A percentile compares a stretch with the other conserved stretches of the same genome.
Evolutionary conservation across 2,888 invertebrate genomes (phyloP).

Genomic region (Creontiades dilutus): DNA sequence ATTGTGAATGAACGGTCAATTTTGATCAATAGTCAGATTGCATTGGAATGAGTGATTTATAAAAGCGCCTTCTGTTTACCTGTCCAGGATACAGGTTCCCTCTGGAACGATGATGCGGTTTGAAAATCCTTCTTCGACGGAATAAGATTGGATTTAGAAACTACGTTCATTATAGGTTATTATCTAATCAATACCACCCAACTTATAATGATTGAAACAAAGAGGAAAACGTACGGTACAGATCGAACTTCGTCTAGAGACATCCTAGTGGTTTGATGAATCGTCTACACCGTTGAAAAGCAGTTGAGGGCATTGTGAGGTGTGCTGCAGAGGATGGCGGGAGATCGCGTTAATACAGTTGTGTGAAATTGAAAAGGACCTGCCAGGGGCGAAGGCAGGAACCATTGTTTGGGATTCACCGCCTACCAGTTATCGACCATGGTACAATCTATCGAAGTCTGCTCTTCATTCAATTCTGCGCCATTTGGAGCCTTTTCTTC

Average conservation of each 20-base stretch:
- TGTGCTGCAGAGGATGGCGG: constrained; percentile 29
- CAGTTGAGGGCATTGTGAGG: constrained; percentile 11
- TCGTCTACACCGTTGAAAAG: not conserved
- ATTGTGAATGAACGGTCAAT: no score
- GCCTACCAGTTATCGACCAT: constrained; percentile 17
- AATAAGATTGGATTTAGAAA: no score
- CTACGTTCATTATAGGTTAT: no score
- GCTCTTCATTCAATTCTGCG: constrained; percentile 11
- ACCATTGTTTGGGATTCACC: constrained; percentile 26
- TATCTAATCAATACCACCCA: not conserved
- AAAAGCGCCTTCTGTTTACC: no score
- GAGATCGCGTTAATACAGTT: constrained; percentile 54
- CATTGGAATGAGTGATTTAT: no score
- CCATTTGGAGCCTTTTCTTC: not conserved
- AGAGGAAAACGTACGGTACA: not conserved
- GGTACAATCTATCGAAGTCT: constrained; percentile 38
- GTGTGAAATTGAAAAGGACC: constrained; percentile 49
- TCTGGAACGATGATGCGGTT: no score
- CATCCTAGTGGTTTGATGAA: constrained; percentile 15
- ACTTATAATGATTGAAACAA: not conserved
- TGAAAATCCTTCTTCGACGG: no score
- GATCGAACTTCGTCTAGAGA: not conserved
- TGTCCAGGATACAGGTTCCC: no score
- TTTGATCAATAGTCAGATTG: no score
- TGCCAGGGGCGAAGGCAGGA: constrained; percentile 3